Base-by-base conservation (phyloP, 2,113 vertebrate genomes). In the Calidris pugnax region DNA sequence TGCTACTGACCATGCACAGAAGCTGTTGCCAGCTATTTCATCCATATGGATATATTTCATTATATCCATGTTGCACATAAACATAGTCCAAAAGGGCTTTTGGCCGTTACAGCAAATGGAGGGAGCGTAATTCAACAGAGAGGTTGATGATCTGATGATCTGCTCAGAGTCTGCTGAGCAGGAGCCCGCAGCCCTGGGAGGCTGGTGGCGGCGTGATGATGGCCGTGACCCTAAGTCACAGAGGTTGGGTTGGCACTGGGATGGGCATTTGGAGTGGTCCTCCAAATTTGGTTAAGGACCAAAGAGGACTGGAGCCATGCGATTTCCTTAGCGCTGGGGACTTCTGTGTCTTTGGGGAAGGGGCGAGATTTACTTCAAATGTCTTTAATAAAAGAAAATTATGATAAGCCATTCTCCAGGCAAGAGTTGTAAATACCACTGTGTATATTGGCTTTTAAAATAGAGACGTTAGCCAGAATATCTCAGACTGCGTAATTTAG, bases 391-490 rank as follows among this genome's bases (percentile, higher is more conserved):
- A 90, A 93, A 96, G 48, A 87, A 96, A 95, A 89, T 68, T 0
- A 81, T 78, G 80, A 92, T 92, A 94, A 95, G 93, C 80, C 73
- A 28, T 79, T 96, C 88, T 92, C 64, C 88, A 94, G 90, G 86
- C 83, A 90, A 76, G 32, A 95, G 88, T 5, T 90, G 92, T 93
- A 92, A 97, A 96, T 86, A 86, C 73, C 76, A 68, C 60, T 87
- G 72, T 93, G 81, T 94, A 81, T 78, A 78, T 50, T 90, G 96
- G 92, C 88, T 93, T 96, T 96, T 92, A 89, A 93, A 96, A 92
- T 21, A 85, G 80, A 80, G 73, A 75, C 10, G 0, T 87, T 73
- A 87, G 66, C 90, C 94, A 95, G 86, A 89, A 68, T 88, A 94
- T 93, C 69, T 93, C 88, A 95, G 86, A 73, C 80, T 86, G 17